phyloP scores from a whole-genome alignment of 2,888 invertebrate species.

The Mythimna lalbum region DNA sequence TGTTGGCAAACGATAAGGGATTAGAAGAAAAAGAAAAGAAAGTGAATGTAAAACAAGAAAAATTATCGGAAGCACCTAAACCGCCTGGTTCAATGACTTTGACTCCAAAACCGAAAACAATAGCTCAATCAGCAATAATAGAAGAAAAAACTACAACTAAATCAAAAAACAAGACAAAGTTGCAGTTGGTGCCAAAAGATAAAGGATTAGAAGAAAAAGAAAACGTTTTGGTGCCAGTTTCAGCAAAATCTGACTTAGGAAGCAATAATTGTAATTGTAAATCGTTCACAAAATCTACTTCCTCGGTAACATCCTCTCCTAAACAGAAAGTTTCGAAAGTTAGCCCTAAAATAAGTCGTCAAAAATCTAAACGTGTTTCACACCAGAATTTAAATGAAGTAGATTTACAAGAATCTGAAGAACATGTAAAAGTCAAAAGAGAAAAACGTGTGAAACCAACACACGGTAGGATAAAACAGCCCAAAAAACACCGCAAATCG shows the following conservation, averaged over 20 bases:
- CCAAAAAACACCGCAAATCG: constrained; percentile 14
- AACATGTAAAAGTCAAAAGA: constrained; percentile 8
- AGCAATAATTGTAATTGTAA: constrained; percentile 28
- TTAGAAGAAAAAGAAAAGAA: constrained; percentile 11
- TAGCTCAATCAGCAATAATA: constrained; percentile 5
- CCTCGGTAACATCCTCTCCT: constrained; percentile 26
- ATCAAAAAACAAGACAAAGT: constrained; percentile 20
- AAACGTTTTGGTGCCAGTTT: constrained; percentile 5
- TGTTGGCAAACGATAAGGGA: constrained; percentile 4
- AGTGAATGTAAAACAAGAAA: not conserved
- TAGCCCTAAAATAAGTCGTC: constrained; percentile 2
- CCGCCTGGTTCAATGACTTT: constrained; percentile 16
- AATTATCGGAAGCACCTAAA: not conserved
- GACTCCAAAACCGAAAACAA: constrained; percentile 9
- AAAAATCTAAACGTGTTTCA: constrained; percentile 14
- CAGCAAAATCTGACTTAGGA: constrained; percentile 3
- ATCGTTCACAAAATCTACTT: constrained; percentile 28
- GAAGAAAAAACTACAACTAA: not conserved
- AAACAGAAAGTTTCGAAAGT: constrained; percentile 25
- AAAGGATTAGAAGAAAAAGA: constrained; percentile 22
- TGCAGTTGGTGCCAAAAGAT: constrained; percentile 7
- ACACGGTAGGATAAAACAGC: not conserved
- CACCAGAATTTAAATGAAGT: not conserved
- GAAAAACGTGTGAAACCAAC: constrained; percentile 14
- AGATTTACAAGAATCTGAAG: constrained; percentile 15